A percentile compares a stretch with the other conserved stretches of the same genome.
Conservation (phyloP, 1,140 invertebrate species). For the Bombus soroeensis region DNA sequence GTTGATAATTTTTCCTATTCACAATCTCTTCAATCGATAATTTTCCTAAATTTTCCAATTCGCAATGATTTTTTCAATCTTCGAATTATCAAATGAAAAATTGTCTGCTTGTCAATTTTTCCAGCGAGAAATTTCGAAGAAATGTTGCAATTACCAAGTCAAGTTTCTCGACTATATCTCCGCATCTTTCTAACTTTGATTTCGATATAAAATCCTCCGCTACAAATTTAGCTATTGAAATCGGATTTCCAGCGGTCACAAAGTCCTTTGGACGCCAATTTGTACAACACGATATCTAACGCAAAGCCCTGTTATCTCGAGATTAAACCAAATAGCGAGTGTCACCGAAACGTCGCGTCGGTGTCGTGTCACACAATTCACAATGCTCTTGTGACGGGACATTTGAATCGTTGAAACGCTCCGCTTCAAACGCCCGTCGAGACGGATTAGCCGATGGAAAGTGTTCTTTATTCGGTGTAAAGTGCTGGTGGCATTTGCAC, state of each 20-base stretch:
- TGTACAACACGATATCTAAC: neutral
- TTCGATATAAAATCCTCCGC: neutral
- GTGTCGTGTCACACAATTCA: neutral
- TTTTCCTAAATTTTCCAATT: no score
- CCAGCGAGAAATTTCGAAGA: no score
- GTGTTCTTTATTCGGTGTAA: slow-evolving; percentile 23
- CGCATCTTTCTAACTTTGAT: neutral
- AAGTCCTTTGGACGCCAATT: neutral
- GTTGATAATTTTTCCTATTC: no score
- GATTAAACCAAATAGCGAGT: neutral
- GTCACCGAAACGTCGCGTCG: neutral
- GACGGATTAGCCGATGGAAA: slow-evolving; percentile 49
- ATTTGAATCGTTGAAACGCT: slow-evolving; percentile 22
- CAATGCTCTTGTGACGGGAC: neutral
- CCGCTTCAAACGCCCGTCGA: slow-evolving; percentile 20
- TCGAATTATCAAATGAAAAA: no score
- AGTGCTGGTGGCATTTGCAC: slow-evolving; percentile 13
- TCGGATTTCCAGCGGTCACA: neutral
- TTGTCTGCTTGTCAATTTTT: no score
- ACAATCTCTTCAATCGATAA: no score
- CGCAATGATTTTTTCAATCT: no score
- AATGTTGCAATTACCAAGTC: neutral
- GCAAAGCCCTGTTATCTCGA: neutral
- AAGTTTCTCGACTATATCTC: neutral
- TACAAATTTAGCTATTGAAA: neutral